These are phyloP conservation scores for Trachelus stipa DNA, from an alignment of 2,888 invertebrate genomes.

Conservation along the genomic window DNA sequence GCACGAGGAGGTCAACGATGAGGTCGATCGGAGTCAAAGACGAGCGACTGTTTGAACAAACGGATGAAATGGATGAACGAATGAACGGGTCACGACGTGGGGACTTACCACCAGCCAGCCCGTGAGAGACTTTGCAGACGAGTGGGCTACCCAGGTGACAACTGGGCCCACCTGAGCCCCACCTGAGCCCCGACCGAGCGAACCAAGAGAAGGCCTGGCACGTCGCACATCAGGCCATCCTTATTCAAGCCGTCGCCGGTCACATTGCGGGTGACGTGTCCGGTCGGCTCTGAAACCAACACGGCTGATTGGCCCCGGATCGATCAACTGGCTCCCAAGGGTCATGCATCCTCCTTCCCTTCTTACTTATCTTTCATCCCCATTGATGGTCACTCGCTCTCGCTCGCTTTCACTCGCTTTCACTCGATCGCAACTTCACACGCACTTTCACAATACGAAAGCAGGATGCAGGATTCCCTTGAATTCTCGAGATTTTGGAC, in stretches of 20 bases:
- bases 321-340: slow-evolving; percentile 12
- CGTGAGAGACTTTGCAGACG: slow-evolving; percentile 51
- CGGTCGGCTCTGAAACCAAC: slow-evolving; percentile 58
- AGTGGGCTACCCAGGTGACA: slow-evolving; percentile 48
- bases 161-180: slow-evolving; percentile 43
- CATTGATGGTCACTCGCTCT: neutral
- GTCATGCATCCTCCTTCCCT: slow-evolving; percentile 5
- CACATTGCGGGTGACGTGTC: slow-evolving; percentile 48
- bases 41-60: neutral
- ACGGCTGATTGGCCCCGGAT: slow-evolving; percentile 50
- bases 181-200: slow-evolving; percentile 48
- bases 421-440: neutral
- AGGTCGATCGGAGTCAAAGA: neutral
- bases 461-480: neutral
- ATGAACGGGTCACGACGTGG: slow-evolving; percentile 13
- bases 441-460: neutral
- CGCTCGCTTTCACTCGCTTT: neutral
- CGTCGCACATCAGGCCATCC: slow-evolving; percentile 44
- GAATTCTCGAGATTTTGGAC: neutral
- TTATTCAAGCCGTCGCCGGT: slow-evolving; percentile 59
- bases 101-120: slow-evolving; percentile 54
- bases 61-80: neutral
- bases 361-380: neutral
- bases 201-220: slow-evolving; percentile 40
- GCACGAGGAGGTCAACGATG: slow-evolving; percentile 1